These are phyloP conservation scores for Scaptomyza flava DNA, from an alignment of 2,888 invertebrate species.

Conservation along the genomic window DNA sequence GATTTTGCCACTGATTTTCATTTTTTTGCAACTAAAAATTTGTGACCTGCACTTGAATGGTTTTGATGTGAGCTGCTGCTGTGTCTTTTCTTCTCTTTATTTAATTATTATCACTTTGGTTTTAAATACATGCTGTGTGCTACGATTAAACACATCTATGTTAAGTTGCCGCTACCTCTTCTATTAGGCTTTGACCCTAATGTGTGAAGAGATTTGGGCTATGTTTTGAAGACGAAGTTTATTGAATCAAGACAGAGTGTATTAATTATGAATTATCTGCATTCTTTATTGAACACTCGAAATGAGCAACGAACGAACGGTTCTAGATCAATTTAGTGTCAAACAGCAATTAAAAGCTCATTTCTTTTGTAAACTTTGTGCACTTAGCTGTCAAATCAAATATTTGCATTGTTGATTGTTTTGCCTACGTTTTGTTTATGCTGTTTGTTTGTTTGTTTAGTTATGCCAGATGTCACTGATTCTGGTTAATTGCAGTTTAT, in stretches of 20 bases:
- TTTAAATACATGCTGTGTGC: conserved; percentile 10
- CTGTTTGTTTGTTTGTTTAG: conserved; percentile 33
- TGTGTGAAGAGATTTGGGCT: no score
- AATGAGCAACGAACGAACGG: background rate
- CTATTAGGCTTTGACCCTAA: no score
- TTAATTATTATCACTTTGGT: background rate
- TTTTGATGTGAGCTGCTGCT: conserved; percentile 16
- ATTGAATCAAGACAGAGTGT: no score
- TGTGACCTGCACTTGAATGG: conserved; percentile 45
- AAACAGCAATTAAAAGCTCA: conserved; percentile 30
- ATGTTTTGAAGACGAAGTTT: no score
- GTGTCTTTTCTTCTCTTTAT: background rate
- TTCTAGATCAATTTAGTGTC: conserved; percentile 7
- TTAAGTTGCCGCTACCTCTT: no score
- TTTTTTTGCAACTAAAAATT: conserved; percentile 23
- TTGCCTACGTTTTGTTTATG: conserved; percentile 7
- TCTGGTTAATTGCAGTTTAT: conserved; percentile 42
- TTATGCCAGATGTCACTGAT: conserved; percentile 27
- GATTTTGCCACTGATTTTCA: conserved; percentile 11
- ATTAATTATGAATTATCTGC: no score
- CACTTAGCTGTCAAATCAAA: conserved; percentile 36
- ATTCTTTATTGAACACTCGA: no score
- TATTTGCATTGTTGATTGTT: conserved; percentile 34
- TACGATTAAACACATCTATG: background rate
- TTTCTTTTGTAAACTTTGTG: conserved; percentile 8